Base-by-base conservation (phyloP, 30 jellyfish, hydroid and myxozoan species). In the Aurelia aurita complex sp. Pacific region DNA sequence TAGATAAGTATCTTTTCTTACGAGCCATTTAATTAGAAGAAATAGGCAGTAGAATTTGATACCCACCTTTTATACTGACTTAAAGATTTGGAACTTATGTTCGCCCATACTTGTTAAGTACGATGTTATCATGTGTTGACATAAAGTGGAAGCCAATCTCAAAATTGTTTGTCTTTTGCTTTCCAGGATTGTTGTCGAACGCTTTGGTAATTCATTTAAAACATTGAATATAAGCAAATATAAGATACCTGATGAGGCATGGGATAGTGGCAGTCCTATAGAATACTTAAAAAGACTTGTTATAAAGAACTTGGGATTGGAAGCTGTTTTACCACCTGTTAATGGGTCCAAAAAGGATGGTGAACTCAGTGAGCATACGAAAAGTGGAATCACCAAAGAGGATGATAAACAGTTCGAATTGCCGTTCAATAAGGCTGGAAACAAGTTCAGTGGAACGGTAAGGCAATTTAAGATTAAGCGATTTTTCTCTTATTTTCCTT, bases 371-470 rank as follows among this genome's bases (percentile, higher is more conserved):
- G 74, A 84, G 19, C 62, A 73, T 11, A 36, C 36, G 17, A 12
- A 52, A 19, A 69, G 85, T 38, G 72, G 69, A 36, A 73, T 23
- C 19, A 43, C 35, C 16, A 71, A 61, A 36, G 82, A 51, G 15
- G 80, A 73, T n/a, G 33, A 7, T 2, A 46, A 59, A 38, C 82
- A 15, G 7, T 76, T 69, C 52, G 91, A 82, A 34, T 74, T 82
- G 53, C 91, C 91, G 23, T 64, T 70, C 32, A 70, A 70, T 61
- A 73, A 69, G 34, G 74, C 80, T 53, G 91, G 85, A 75, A 82
- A 67, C 14, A 36, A 52, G 68, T 82, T 55, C 42, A 17, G 81
- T 11, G 91, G 91, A 70, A 82, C 85, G 59, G 91, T 82, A 71
- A 69, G 91, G 14, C 14, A 10, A 2, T 72, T 72, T 16, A 0